Conservation (phyloP, 2,888 invertebrate species). For the Ophion ventricosus region DNA sequence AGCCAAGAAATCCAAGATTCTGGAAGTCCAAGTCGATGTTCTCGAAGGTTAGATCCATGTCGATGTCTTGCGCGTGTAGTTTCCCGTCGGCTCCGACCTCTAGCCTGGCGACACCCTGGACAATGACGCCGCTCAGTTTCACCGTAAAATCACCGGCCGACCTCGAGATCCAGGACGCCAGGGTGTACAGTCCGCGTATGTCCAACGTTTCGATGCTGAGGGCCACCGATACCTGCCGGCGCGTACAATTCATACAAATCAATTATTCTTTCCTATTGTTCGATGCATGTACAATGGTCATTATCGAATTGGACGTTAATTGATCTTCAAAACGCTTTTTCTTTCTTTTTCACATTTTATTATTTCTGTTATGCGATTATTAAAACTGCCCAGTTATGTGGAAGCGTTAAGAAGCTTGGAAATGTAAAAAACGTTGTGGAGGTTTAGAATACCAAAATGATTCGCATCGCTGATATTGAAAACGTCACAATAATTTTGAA, state of each 20-base stretch:
- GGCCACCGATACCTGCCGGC: conserved; percentile 88
- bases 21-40: conserved; percentile 92
- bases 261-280: neutral
- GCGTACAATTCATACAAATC: neutral
- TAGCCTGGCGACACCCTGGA: conserved; percentile 88
- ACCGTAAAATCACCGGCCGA: conserved; percentile 92
- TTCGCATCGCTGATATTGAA: too few relatives aligned
- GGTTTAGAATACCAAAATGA: too few relatives aligned
- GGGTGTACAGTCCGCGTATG: conserved; percentile 90
- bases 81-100: conserved; percentile 90
- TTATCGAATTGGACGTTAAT: too few relatives aligned
- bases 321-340: too few relatives aligned
- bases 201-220: conserved; percentile 89
- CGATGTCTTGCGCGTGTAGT: conserved; percentile 90
- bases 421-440: too few relatives aligned
- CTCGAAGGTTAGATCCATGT: conserved; percentile 90
- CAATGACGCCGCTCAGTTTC: conserved; percentile 88
- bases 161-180: conserved; percentile 88
- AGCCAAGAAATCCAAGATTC: conserved; percentile 91
- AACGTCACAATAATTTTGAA: too few relatives aligned
- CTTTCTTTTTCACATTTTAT: too few relatives aligned
- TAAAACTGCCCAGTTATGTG: too few relatives aligned
- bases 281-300: neutral
- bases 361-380: too few relatives aligned
- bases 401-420: too few relatives aligned